Base-by-base conservation (phyloP, 2,113 vertebrate species). In the Ardeotis arabs region DNA sequence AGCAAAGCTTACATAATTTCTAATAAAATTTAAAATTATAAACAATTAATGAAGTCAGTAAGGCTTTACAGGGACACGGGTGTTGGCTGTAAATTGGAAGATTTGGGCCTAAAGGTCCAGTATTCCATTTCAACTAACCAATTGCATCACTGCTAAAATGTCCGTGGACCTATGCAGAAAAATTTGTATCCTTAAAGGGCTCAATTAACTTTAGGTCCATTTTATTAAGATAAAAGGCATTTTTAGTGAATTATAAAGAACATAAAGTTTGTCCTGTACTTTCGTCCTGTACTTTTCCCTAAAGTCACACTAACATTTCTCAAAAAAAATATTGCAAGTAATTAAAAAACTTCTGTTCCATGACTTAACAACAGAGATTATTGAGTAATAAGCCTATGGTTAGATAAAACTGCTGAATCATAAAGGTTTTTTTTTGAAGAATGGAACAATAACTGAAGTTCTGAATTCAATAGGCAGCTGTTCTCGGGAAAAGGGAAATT, bases 351-450 rank as follows among this genome's bases (percentile, higher is more conserved):
- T 88, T 95, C 92, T 96, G 41, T 93, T 96, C 73, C 58, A 35
- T 66, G 69, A 79, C 49, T 96, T 91, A 97, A 73, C 58, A 88
- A 64, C 77, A 83, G 58, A 95, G 80, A 96, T 95, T 97, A 96
- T 33, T 95, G 93, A 97, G 85, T 37, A 96, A 86, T 94, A 97
- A 96, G 62, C 27, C 33, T 86, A 22, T 82, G 44, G 83, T 94
- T 93, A 97, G 78, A 96, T 85, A 95, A 94, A 84, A 76, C 60
- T 82, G 49, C 68, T 95, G 85, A 96, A 90, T 95, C 86, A 95
- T 66, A 94, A 92, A 90, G 76, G 16, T 55, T 41, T 62, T 67
- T 77, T 87, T 95, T 70, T 88, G 1, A 85, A 91, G 76, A 90
- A 44, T 55, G 31, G 79, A 89, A 95, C 78, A 93, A 85, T 89